Evolutionary conservation across 2,797 vertebrate genomes (phyloP).

Genomic region (Phoxinus dragarum): DNA sequence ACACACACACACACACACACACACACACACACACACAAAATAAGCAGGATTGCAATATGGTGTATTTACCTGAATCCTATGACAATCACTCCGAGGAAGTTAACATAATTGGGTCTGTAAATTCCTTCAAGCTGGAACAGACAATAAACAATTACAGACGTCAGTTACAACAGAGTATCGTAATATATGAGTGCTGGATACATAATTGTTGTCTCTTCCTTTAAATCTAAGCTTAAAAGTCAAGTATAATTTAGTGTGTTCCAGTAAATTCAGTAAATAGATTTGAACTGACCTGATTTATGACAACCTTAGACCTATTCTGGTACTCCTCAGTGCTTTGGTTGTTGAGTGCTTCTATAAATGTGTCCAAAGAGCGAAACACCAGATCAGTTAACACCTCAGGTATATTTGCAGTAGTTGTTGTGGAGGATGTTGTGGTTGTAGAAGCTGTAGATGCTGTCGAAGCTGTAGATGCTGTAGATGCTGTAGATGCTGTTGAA

Average conservation of each 20-base stretch:
- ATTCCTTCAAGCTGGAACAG: conserved; percentile 21
- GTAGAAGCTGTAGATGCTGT: not conserved
- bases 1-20: not conserved
- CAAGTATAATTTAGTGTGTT: not conserved
- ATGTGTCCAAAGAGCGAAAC: not conserved
- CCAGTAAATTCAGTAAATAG: not conserved
- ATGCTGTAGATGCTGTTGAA: not conserved
- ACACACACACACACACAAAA: not conserved
- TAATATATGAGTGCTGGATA: not conserved
- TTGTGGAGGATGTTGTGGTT: not conserved
- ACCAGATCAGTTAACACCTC: not conserved
- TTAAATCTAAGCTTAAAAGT: not conserved
- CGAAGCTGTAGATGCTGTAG: not conserved
- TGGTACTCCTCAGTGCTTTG: not conserved
- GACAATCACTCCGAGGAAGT: not conserved
- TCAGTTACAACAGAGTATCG: not conserved
- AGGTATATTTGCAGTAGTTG: not conserved
- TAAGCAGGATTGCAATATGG: not conserved
- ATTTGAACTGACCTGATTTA: not conserved
- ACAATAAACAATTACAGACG: not conserved
- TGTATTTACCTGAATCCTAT: conserved; percentile 2
- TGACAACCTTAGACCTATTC: not conserved
- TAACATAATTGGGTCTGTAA: not conserved
- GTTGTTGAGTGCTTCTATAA: not conserved
- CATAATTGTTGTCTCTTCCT: not conserved